Evolutionary conservation across 1,140 invertebrate species (phyloP).

Genomic region (Leptinotarsa defecta): DNA sequence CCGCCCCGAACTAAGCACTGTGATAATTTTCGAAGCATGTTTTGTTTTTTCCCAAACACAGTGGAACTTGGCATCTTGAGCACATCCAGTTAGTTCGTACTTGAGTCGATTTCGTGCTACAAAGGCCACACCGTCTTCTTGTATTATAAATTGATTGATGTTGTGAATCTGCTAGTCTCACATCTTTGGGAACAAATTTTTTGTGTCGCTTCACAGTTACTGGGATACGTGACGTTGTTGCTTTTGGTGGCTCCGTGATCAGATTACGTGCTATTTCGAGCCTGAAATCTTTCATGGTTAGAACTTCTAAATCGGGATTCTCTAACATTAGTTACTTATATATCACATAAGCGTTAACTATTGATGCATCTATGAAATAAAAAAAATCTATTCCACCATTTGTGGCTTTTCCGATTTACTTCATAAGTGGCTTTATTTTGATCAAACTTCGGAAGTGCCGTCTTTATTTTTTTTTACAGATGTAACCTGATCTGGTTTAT

Average conservation of each 20-base stretch:
- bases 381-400: slow-evolving; percentile 55
- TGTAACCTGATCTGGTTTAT: slow-evolving; percentile 49
- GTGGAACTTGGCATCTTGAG: not conserved
- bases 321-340: slow-evolving; percentile 9
- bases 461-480: slow-evolving; percentile 26
- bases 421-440: slow-evolving; percentile 34
- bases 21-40: slow-evolving; percentile 2
- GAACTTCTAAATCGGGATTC: not conserved
- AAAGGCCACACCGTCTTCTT: not conserved
- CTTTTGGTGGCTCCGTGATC: not conserved
- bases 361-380: slow-evolving; percentile 1
- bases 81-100: not conserved
- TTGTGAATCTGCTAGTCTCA: too few relatives aligned
- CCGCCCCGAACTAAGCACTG: not conserved
- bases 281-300: not conserved
- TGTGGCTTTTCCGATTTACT: slow-evolving; percentile 49
- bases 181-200: not conserved
- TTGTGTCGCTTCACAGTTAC: not conserved
- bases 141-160: not conserved
- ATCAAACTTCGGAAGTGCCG: not conserved
- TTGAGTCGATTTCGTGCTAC: not conserved
- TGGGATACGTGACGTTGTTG: not conserved
- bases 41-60: slow-evolving; percentile 7
- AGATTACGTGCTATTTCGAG: not conserved
- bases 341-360: slow-evolving; percentile 16